A percentile compares a stretch with the other conserved stretches of the same genome.
Evolutionary conservation across 2,888 invertebrate species (phyloP).

Genomic region (Polyommatus icarus): DNA sequence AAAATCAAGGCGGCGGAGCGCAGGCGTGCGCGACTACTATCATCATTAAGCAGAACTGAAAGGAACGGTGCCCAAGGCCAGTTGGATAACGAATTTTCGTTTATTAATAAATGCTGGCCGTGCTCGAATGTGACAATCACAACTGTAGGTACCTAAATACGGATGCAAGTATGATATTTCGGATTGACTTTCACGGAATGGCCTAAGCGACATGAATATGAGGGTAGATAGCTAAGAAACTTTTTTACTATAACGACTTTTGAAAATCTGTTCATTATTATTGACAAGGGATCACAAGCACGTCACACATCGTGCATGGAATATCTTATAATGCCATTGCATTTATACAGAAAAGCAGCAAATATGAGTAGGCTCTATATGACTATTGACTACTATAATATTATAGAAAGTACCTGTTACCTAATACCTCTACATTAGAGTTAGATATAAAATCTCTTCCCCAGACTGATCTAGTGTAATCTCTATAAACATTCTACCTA

Average conservation of each 20-base stretch:
- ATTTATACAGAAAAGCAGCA: no score
- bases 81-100: slow-evolving; percentile 78
- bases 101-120: slow-evolving; percentile 75
- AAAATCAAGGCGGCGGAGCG: slow-evolving; percentile 24
- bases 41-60: slow-evolving; percentile 78
- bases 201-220: background rate
- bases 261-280: background rate
- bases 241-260: background rate
- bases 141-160: slow-evolving; percentile 53
- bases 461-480: no score
- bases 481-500: no score
- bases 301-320: background rate
- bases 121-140: slow-evolving; percentile 69
- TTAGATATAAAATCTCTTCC: no score
- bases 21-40: slow-evolving; percentile 69
- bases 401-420: no score
- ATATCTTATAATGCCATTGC: no score
- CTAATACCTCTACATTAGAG: no score
- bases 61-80: slow-evolving; percentile 75
- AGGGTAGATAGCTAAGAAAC: background rate
- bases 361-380: no score
- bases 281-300: background rate
- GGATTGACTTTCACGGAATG: slow-evolving; percentile 39
- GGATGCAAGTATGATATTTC: slow-evolving; percentile 50
- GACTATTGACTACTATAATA: no score